phyloP scores from a whole-genome alignment of 2,113 vertebrate genomes.

The Leucoraja erinaceus region DNA sequence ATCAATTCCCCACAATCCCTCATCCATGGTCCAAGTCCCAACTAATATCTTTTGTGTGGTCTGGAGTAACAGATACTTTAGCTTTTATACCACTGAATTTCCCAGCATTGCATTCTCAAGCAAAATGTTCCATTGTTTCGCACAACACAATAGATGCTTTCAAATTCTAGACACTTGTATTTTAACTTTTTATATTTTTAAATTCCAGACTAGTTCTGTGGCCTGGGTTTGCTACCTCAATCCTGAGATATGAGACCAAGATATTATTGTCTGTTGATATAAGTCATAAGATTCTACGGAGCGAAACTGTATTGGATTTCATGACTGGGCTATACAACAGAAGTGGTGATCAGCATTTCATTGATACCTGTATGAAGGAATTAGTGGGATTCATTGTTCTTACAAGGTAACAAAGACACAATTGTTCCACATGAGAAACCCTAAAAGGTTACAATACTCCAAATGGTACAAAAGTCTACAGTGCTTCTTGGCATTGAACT shows the following conservation, averaged over 20 bases:
- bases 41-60: no score
- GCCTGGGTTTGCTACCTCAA: conserved; percentile 53
- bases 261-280: conserved; percentile 50
- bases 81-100: no score
- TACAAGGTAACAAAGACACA: conserved; percentile 51
- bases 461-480: neutral
- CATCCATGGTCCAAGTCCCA: no score
- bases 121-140: no score
- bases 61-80: no score
- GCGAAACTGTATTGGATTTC: conserved; percentile 54
- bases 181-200: neutral
- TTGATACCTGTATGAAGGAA: conserved; percentile 49
- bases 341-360: conserved; percentile 39
- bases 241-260: conserved; percentile 49
- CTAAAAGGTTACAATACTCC: neutral
- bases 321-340: conserved; percentile 48
- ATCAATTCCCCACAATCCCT: no score
- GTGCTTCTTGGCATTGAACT: neutral
- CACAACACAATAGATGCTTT: no score
- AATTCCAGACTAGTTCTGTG: conserved; percentile 53
- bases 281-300: conserved; percentile 57
- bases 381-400: conserved; percentile 54
- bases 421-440: neutral
- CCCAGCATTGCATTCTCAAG: no score
- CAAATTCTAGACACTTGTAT: neutral